Evolutionary conservation across 2,797 vertebrate genomes (phyloP).

Genomic region (Aldrovandia affinis): DNA sequence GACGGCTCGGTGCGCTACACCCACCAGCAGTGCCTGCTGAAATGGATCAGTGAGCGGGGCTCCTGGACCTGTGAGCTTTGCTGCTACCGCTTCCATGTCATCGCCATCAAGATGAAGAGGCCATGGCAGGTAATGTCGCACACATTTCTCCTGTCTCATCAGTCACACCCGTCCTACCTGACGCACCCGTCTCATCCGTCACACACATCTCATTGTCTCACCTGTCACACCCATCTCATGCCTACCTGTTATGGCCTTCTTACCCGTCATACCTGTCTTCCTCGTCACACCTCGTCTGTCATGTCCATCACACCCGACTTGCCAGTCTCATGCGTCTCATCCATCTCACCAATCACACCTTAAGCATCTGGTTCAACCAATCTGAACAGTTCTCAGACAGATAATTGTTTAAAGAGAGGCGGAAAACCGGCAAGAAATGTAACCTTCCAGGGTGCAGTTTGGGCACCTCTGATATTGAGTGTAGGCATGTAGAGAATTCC

Average conservation of each 20-base stretch:
- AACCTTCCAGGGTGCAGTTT: too few species aligned
- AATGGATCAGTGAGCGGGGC: conserved; percentile 95
- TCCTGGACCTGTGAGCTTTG: conserved; percentile 95
- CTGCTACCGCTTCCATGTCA: conserved; percentile 92
- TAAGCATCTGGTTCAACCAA: not conserved
- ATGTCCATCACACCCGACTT: not conserved
- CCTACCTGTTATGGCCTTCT: too few species aligned
- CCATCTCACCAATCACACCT: not conserved
- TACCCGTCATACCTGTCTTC: not conserved
- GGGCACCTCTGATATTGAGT: not conserved
- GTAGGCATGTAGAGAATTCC: not conserved
- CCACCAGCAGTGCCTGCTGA: conserved; percentile 92
- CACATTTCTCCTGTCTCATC: not conserved
- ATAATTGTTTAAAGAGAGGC: not conserved
- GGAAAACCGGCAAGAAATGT: too few species aligned
- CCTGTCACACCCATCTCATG: not conserved
- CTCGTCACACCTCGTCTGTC: not conserved
- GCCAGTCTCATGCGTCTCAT: not conserved
- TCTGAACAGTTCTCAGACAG: not conserved
- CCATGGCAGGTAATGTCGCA: conserved; percentile 86
- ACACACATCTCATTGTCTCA: not conserved
- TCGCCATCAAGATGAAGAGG: conserved; percentile 92
- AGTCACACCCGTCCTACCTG: not conserved
- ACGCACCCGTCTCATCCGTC: not conserved
- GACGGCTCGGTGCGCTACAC: conserved; percentile 92